Evolutionary conservation across 2,888 invertebrate genomes (phyloP).

Genomic region (Chironomus tentans): DNA sequence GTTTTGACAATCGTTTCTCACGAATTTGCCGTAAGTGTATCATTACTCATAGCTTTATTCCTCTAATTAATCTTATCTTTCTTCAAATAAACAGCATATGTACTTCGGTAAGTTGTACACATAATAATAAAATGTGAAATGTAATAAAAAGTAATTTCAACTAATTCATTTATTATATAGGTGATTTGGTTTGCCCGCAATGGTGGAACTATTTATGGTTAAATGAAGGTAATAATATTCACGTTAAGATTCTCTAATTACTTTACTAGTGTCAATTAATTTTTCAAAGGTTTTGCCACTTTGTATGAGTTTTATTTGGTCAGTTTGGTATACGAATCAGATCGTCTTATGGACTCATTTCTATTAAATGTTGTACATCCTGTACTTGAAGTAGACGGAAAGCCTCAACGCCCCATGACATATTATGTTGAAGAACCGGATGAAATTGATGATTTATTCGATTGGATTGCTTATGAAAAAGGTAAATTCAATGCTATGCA

Average conservation of each 20-base stretch:
- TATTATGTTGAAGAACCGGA: constrained; percentile 72
- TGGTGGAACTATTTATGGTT: constrained; percentile 55
- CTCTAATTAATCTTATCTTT: background rate
- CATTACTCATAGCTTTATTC: background rate
- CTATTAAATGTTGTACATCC: constrained; percentile 61
- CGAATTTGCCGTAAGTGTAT: constrained; percentile 39
- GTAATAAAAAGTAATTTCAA: background rate
- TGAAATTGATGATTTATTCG: constrained; percentile 74
- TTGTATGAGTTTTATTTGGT: constrained; percentile 57
- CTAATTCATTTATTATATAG: constrained; percentile 45
- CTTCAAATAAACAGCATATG: constrained; percentile 2
- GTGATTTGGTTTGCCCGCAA: constrained; percentile 57
- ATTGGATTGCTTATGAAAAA: constrained; percentile 81
- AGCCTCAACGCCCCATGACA: constrained; percentile 70
- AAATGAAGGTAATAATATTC: background rate
- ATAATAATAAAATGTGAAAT: background rate
- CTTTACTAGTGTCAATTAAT: background rate
- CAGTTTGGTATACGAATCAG: constrained; percentile 47
- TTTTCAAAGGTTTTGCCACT: constrained; percentile 52
- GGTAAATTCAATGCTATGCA: constrained; percentile 51
- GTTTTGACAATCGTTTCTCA: constrained; percentile 45
- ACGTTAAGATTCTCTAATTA: background rate
- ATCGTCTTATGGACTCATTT: constrained; percentile 69
- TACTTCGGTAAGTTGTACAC: constrained; percentile 2
- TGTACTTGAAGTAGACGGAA: constrained; percentile 62